Conservation (phyloP, 2,113 vertebrate species). For the Thymallus thymallus region DNA sequence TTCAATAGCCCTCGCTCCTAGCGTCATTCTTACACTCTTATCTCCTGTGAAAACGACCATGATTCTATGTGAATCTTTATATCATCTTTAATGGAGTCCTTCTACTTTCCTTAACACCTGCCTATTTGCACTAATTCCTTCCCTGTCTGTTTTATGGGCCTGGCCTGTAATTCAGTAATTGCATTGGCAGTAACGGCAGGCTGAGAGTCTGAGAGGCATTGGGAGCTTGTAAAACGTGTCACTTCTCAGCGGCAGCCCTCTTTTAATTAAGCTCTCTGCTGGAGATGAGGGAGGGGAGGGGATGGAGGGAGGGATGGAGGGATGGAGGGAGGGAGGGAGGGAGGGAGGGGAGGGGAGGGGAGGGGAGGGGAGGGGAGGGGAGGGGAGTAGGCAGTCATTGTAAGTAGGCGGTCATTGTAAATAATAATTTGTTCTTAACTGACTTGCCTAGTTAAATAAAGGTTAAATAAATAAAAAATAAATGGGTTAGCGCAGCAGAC, state of each 20-base stretch:
- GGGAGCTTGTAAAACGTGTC: slow-evolving; percentile 68
- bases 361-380: too few relatives aligned
- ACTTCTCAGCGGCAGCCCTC: slow-evolving; percentile 48
- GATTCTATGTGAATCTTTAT: slow-evolving; percentile 45
- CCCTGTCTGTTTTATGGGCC: slow-evolving; percentile 62
- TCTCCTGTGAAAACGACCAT: slow-evolving; percentile 38
- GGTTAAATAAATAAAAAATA: too few relatives aligned
- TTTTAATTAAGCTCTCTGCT: slow-evolving; percentile 82
- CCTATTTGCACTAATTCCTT: slow-evolving; percentile 49
- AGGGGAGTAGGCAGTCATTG: too few relatives aligned
- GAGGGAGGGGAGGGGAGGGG: too few relatives aligned
- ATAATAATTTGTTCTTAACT: too few relatives aligned
- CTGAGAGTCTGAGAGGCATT: slow-evolving; percentile 57
- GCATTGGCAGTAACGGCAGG: slow-evolving; percentile 66
- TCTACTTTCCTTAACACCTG: slow-evolving; percentile 25
- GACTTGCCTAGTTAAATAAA: too few relatives aligned
- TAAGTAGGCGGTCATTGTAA: too few relatives aligned
- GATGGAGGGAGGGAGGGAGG: too few relatives aligned
- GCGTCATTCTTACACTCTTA: slow-evolving; percentile 19
- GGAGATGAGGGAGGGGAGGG: too few relatives aligned
- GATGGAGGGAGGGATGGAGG: too few relatives aligned
- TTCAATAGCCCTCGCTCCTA: slow-evolving; percentile 16
- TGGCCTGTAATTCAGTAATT: slow-evolving; percentile 71
- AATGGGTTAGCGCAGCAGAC: too few relatives aligned
- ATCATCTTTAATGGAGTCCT: slow-evolving; percentile 56